Conservation (phyloP, 2,113 vertebrate genomes). For the Zeus faber region DNA sequence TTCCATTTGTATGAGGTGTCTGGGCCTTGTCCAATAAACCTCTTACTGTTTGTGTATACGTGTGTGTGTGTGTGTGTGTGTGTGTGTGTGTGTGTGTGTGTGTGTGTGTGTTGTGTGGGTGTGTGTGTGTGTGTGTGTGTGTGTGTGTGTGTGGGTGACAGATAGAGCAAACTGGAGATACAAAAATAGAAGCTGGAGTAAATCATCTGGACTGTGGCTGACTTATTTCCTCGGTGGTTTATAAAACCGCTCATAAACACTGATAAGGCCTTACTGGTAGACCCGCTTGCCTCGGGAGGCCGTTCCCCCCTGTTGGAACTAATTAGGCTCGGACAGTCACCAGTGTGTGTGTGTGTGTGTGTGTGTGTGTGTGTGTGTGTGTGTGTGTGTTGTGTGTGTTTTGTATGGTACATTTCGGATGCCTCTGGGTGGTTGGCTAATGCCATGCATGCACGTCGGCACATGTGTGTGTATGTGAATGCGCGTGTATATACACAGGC, state of each 20-base stretch:
- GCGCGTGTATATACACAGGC: too few relatives aligned
- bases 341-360: slow-evolving; percentile 3
- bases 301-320: slow-evolving; percentile 39
- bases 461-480: too few relatives aligned
- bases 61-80: neutral
- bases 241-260: slow-evolving; percentile 66
- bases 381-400: neutral
- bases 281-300: slow-evolving; percentile 20
- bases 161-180: slow-evolving; percentile 36
- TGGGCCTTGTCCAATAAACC: too few relatives aligned
- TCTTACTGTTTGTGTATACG: neutral
- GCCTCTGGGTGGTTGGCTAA: too few relatives aligned
- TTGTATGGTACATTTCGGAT: too few relatives aligned
- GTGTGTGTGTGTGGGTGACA: slow-evolving; percentile 16
- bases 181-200: slow-evolving; percentile 34
- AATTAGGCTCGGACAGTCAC: slow-evolving; percentile 20
- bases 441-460: too few relatives aligned
- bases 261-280: slow-evolving; percentile 51
- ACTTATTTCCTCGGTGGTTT: slow-evolving; percentile 54
- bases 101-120: neutral
- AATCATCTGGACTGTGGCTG: slow-evolving; percentile 26
- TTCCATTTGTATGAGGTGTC: too few relatives aligned
- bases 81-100: slow-evolving; percentile 1
- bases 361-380: slow-evolving; percentile 2
- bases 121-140: neutral